Evolutionary conservation across 2,888 invertebrate species (phyloP).

Genomic region (Dynastes grantii): DNA sequence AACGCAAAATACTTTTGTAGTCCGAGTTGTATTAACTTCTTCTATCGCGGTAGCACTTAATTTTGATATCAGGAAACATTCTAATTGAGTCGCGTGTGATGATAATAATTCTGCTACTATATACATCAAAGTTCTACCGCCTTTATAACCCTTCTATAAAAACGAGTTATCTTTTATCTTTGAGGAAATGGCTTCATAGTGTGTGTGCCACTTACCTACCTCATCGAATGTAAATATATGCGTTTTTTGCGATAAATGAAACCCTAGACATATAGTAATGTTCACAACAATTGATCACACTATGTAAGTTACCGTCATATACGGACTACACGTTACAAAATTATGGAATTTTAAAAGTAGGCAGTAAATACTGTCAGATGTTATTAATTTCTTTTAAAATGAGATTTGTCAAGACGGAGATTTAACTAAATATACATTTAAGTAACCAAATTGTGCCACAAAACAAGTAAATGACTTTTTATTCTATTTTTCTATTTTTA

Average conservation of each 20-base stretch:
- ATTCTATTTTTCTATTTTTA: no score
- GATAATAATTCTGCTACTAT: slow-evolving; percentile 11
- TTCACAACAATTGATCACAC: no score
- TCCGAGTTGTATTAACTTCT: slow-evolving; percentile 29
- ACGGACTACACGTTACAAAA: no score
- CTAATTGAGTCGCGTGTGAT: slow-evolving; percentile 36
- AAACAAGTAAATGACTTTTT: no score
- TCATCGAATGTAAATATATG: not conserved
- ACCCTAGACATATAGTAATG: not conserved
- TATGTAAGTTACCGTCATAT: no score
- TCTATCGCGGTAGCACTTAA: slow-evolving; percentile 20
- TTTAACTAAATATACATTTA: no score
- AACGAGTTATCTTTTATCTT: slow-evolving; percentile 16
- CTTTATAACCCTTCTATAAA: slow-evolving; percentile 24
- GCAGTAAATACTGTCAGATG: no score
- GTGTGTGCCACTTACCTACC: slow-evolving; percentile 9
- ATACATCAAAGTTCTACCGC: slow-evolving; percentile 28
- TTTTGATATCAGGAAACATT: slow-evolving; percentile 24
- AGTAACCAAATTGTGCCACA: no score
- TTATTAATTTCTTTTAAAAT: no score
- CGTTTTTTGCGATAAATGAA: not conserved
- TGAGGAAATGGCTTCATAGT: slow-evolving; percentile 15
- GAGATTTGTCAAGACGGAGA: no score
- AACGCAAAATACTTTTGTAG: slow-evolving; percentile 13
- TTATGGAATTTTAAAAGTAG: no score